Evolutionary conservation across 2,113 vertebrate genomes (phyloP), one percentile per base, ranked within the genome.

Genomic region (Corythornis cristatus): DNA sequence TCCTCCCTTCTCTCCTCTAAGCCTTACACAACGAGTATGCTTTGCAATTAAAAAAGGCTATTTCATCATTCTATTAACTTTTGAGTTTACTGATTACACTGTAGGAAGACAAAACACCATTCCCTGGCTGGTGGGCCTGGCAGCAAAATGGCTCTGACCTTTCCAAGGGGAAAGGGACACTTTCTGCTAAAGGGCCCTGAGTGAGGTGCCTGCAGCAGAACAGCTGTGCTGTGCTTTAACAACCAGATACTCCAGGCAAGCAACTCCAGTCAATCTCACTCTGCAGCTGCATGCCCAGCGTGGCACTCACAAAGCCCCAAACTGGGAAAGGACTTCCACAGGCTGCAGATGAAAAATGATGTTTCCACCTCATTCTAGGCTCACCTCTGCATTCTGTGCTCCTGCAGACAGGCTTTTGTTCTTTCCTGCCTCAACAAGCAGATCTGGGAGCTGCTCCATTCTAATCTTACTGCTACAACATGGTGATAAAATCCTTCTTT

Each of bases 41-140:
- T 81, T 75, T 53, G 45, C 54, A 48, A 12, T 7, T 7, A 7
- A 29, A 48, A 81, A 17, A 53, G 7, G 18, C 2, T 79, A 60
- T 51, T 57, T 33, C 25, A 61, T 42, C 37, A 20, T 56, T 74
- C n/a, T 53, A 35, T 35, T 35, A 35, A 20, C 3, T n/a, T 56
- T 33, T 53, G 60, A 37, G 12, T 42, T 90, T 62, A 50, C n/a
- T 5, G 4, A 14, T 65, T 25, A 22, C 8, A 40, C 0, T 74
- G 35, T 2, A 75, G 20, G 29, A 91, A 65, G 48, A 51, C 56
- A 81, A 60, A 82, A 57, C 20, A 21, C 20, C 14, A 18, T 89
- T 75, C 28, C 48, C 40, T 43, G 22, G 3, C 3, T 2, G 26
- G 45, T 0, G 0, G 25, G 46, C 16, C 22, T 68, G 48, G n/a